Evolutionary conservation across 2,888 invertebrate genomes (phyloP).

Genomic region (Euplagia quadripunctaria): DNA sequence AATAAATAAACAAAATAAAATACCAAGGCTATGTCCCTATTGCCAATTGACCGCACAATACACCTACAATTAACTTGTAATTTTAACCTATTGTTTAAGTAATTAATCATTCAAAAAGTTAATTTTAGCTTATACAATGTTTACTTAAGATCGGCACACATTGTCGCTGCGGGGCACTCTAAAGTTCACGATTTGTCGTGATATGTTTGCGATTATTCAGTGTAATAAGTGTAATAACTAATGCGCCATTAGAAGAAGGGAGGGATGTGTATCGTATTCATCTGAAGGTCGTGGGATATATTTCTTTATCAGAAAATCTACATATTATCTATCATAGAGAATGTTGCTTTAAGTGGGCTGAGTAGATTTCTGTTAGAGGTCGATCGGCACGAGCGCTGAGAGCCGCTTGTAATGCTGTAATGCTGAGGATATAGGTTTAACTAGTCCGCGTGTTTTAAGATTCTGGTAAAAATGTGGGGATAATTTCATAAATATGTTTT

Average conservation of each 20-base stretch:
- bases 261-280: not conserved
- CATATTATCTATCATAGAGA: not conserved
- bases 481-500: too few species aligned
- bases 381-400: not conserved
- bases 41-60: not conserved
- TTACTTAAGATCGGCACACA: slow-evolving; percentile 1
- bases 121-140: slow-evolving; percentile 14
- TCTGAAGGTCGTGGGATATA: slow-evolving; percentile 11
- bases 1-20: not conserved
- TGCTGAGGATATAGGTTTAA: not conserved
- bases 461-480: not conserved
- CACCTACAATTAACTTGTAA: slow-evolving; percentile 7
- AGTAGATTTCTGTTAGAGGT: not conserved
- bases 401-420: not conserved
- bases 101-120: slow-evolving; percentile 25
- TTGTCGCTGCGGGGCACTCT: slow-evolving; percentile 1
- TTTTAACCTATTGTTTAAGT: slow-evolving; percentile 15
- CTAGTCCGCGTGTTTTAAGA: not conserved
- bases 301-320: not conserved
- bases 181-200: slow-evolving; percentile 12
- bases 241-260: not conserved
- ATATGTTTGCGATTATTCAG: slow-evolving; percentile 2
- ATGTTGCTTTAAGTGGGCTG: not conserved
- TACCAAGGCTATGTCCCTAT: not conserved
- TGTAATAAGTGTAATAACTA: not conserved